Conservation (phyloP, 2,888 invertebrate species). For the Brenthis ino region DNA sequence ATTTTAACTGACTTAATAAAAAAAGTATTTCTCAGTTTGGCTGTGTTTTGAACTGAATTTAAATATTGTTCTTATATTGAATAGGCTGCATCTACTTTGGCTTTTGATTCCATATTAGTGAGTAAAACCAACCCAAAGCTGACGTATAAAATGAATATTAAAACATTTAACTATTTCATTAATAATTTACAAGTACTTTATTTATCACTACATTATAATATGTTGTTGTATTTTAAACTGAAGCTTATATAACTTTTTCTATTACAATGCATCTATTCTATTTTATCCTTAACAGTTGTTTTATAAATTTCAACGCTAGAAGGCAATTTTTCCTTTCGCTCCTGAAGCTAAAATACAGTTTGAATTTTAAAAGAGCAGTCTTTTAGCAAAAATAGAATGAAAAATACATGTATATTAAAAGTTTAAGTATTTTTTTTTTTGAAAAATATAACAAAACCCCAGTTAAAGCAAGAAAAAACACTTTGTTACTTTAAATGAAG, state of each 20-base stretch:
- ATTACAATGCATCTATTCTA: conserved; percentile 10
- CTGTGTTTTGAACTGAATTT: conserved; percentile 3
- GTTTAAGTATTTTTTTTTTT: neutral
- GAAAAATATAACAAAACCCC: conserved; percentile 6
- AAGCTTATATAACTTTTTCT: neutral
- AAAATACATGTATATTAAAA: conserved; percentile 12
- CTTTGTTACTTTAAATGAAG: conserved; percentile 44
- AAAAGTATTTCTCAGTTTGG: no score
- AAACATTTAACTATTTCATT: neutral
- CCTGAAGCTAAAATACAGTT: conserved; percentile 30
- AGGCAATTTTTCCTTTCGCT: conserved; percentile 36
- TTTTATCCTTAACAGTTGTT: conserved; percentile 32
- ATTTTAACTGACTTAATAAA: no score
- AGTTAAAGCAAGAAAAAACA: neutral
- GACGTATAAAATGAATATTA: neutral
- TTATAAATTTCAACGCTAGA: conserved; percentile 45
- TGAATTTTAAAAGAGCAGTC: conserved; percentile 32
- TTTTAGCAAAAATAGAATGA: conserved; percentile 18
- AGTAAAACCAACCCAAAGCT: neutral
- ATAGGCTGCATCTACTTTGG: no score
- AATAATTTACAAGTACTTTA: neutral
- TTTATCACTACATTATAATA: neutral
- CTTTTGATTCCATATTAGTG: no score
- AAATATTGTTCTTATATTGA: neutral
- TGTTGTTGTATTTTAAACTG: neutral